These are phyloP conservation scores for Rosalia funebris DNA, from an alignment of 2,888 invertebrate species.

Conservation along the genomic window DNA sequence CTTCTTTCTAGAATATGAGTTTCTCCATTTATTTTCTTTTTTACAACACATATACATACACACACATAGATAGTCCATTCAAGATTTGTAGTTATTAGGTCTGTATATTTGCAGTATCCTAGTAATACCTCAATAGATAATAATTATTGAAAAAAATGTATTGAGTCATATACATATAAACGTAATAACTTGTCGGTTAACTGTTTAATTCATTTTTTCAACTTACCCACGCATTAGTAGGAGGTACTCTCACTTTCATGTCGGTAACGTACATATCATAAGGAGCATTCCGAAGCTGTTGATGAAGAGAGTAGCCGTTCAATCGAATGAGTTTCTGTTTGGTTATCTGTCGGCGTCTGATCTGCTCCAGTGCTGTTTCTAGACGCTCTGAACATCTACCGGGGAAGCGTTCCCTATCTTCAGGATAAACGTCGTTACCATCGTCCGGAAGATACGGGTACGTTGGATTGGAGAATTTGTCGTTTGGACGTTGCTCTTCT, in stretches of 20 bases:
- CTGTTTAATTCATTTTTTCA: too few relatives aligned
- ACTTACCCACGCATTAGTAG: conserved; percentile 73
- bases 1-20: too few relatives aligned
- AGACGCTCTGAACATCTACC: conserved; percentile 72
- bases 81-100: too few relatives aligned
- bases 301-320: conserved; percentile 73
- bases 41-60: too few relatives aligned
- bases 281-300: conserved; percentile 71
- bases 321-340: conserved; percentile 67
- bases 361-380: conserved; percentile 74
- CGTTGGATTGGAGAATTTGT: conserved; percentile 59
- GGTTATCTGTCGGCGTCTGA: conserved; percentile 68
- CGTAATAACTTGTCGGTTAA: too few relatives aligned
- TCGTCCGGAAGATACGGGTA: conserved; percentile 57
- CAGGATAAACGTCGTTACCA: conserved; percentile 53
- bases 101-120: too few relatives aligned
- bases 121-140: too few relatives aligned
- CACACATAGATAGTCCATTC: too few relatives aligned
- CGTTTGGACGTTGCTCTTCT: conserved; percentile 61
- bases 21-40: too few relatives aligned
- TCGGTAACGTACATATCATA: conserved; percentile 77
- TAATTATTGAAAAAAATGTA: too few relatives aligned
- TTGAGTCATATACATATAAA: too few relatives aligned
- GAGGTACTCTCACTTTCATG: conserved; percentile 75
- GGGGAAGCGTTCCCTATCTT: conserved; percentile 53